phyloP scores from a whole-genome alignment of 1,140 invertebrate genomes.

The Camponotus pennsylvanicus region DNA sequence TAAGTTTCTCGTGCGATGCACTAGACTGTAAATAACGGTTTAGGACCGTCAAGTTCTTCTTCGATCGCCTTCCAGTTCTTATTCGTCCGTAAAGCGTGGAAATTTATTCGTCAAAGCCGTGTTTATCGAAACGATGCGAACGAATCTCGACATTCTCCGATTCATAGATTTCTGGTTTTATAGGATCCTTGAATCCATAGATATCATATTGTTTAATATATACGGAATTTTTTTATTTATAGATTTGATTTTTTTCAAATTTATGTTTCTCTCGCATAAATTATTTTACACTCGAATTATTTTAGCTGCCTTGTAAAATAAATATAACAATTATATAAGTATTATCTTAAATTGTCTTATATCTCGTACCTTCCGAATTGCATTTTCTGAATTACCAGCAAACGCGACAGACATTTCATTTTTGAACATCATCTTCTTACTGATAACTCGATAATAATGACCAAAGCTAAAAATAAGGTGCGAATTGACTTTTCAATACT shows the following conservation, averaged over 20 bases:
- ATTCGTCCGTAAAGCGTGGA: slow-evolving; percentile 28
- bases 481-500: too few relatives aligned
- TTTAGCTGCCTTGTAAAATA: not conserved
- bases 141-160: not conserved
- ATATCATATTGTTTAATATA: not conserved
- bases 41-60: not conserved
- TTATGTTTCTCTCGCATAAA: not conserved
- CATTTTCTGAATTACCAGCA: not conserved
- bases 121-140: slow-evolving; percentile 12
- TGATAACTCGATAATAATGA: not conserved
- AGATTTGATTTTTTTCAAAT: too few relatives aligned
- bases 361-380: not conserved
- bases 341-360: not conserved
- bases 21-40: slow-evolving; percentile 35
- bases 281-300: not conserved
- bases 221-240: not conserved
- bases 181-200: not conserved
- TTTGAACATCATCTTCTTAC: not conserved
- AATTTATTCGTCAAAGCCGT: slow-evolving; percentile 35
- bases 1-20: not conserved
- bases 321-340: slow-evolving; percentile 9
- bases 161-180: slow-evolving; percentile 19
- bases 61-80: not conserved
- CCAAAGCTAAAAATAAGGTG: not conserved
- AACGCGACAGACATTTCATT: slow-evolving; percentile 20